phyloP scores from a whole-genome alignment of 2,888 invertebrate genomes.

The Philhelius pedissequus region DNA sequence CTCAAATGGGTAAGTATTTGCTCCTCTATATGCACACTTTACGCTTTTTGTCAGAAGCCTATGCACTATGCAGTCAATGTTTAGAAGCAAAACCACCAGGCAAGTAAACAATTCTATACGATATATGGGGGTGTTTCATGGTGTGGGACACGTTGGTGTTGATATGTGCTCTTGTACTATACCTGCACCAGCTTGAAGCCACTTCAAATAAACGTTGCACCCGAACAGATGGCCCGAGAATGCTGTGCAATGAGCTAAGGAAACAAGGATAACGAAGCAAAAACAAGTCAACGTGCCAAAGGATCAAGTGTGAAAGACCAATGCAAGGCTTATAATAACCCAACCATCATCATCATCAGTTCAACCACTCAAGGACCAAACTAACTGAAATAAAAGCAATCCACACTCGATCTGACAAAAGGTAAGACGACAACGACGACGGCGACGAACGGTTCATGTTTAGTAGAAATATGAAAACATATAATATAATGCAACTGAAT shows the following conservation, averaged over 20 bases:
- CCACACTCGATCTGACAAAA: constrained; percentile 3
- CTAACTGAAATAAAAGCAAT: constrained; percentile 15
- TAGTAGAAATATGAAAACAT: background rate
- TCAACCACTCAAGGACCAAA: constrained; percentile 2
- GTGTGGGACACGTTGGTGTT: background rate
- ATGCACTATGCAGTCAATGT: background rate
- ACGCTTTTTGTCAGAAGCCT: constrained; percentile 27
- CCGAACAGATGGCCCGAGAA: constrained; percentile 40
- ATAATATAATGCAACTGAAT: background rate
- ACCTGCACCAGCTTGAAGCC: too few species aligned
- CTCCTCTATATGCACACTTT: background rate
- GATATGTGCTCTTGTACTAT: background rate
- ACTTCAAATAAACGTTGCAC: constrained; percentile 45
- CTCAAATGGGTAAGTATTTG: background rate
- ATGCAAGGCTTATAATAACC: constrained; percentile 15
- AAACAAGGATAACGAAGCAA: constrained; percentile 31
- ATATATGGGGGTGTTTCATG: background rate
- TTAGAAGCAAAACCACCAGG: constrained; percentile 7
- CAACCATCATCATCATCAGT: background rate
- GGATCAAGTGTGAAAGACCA: constrained; percentile 48
- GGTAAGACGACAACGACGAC: too few species aligned
- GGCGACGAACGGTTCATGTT: background rate
- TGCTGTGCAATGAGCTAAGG: constrained; percentile 51
- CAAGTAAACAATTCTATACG: constrained; percentile 30
- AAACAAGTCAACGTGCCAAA: constrained; percentile 20